These are phyloP conservation scores for Sarcoramphus papa DNA, from an alignment of 2,797 vertebrate genomes.

Conservation along the genomic window DNA sequence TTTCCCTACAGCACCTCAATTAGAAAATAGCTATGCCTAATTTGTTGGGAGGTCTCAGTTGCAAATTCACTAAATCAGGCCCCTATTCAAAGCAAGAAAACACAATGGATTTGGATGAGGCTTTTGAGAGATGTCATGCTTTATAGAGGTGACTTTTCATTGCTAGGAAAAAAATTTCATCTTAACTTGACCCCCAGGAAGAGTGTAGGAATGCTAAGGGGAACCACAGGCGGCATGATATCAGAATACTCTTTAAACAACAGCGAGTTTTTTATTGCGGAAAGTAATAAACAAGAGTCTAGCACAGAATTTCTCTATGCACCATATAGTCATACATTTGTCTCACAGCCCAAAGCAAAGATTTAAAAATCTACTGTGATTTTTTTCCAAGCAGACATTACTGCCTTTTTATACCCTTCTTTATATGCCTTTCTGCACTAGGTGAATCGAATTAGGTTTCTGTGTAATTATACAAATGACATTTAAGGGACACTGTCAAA, in stretches of 20 bases:
- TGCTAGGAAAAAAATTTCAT: no score
- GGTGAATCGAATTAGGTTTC: background rate
- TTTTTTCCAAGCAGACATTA: background rate
- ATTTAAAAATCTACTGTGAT: background rate
- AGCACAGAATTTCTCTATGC: background rate
- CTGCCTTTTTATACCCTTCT: background rate
- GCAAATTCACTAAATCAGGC: background rate
- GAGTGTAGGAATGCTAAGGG: background rate
- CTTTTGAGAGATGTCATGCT: background rate
- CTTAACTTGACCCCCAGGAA: background rate
- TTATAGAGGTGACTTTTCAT: background rate
- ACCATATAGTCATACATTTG: background rate
- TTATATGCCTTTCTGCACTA: background rate
- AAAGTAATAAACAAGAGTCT: background rate
- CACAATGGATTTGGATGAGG: background rate
- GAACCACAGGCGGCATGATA: background rate
- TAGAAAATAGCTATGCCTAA: background rate
- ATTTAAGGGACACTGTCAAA: background rate
- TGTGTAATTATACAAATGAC: background rate
- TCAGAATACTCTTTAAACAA: background rate
- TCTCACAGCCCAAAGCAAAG: background rate
- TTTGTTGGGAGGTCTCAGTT: background rate
- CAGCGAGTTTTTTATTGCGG: background rate
- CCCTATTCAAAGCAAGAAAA: background rate
- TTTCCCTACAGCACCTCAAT: background rate